These are phyloP conservation scores for Girardinichthys multiradiatus DNA, from an alignment of 2,113 vertebrate genomes.

Conservation along the genomic window DNA sequence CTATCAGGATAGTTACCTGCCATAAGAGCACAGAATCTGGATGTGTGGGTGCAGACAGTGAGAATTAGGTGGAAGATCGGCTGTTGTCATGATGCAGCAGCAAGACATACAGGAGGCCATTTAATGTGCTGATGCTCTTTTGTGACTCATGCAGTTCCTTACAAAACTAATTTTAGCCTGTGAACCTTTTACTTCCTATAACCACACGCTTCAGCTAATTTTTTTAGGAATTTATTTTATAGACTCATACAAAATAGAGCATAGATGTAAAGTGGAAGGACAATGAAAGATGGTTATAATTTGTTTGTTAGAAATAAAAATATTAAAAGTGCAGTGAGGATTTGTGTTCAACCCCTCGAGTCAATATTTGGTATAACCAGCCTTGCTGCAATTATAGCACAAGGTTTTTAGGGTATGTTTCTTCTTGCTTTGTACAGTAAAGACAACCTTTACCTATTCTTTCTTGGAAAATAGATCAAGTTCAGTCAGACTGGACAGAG, in stretches of 20 bases:
- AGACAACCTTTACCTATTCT: not conserved
- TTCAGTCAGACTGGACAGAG: too few species aligned
- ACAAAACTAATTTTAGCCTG: not conserved
- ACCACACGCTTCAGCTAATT: too few species aligned
- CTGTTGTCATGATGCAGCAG: constrained; percentile 32
- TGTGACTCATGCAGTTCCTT: constrained; percentile 5
- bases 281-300: not conserved
- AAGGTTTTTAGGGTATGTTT: not conserved
- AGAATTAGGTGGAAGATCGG: constrained; percentile 36
- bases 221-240: too few species aligned
- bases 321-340: not conserved
- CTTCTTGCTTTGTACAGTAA: not conserved
- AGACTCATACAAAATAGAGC: not conserved
- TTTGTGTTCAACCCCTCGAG: not conserved
- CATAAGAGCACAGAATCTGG: not conserved
- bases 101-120: constrained; percentile 26
- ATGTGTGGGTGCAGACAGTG: constrained; percentile 23
- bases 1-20: not conserved
- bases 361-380: not conserved
- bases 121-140: constrained; percentile 21
- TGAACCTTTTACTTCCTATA: too few species aligned
- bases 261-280: not conserved
- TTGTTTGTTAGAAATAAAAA: not conserved
- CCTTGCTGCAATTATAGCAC: too few species aligned
- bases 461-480: not conserved